Percentiles rank a stretch among this genome's conserved stretches.
Evolutionary conservation across 2,113 vertebrate genomes (phyloP).

Genomic region (Bubo bubo): DNA sequence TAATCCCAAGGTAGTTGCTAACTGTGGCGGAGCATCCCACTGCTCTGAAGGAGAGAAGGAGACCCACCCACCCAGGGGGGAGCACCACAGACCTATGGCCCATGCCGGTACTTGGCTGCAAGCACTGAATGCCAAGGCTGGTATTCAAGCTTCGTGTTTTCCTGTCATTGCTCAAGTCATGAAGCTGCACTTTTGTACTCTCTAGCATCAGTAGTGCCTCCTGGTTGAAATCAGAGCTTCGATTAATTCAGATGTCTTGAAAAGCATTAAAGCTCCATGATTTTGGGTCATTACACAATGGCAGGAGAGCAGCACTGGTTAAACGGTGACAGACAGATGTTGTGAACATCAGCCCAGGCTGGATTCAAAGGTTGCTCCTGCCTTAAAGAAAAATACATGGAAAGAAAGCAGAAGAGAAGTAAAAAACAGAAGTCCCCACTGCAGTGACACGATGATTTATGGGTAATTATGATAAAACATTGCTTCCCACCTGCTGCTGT

Average conservation of each 20-base stretch:
- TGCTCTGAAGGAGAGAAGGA: not conserved
- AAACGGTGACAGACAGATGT: not conserved
- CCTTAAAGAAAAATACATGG: not conserved
- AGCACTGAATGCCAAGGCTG: not conserved
- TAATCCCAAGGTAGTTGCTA: not conserved
- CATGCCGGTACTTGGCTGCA: rapidly evolving
- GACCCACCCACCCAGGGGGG: not conserved
- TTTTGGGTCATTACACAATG: not conserved
- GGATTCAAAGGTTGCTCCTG: not conserved
- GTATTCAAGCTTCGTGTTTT: not conserved
- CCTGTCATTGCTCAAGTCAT: not conserved
- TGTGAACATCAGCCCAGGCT: not conserved
- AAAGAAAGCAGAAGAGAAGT: not conserved
- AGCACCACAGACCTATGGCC: not conserved
- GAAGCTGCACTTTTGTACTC: not conserved
- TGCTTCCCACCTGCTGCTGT: not conserved
- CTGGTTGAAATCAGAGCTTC: not conserved
- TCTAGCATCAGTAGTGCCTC: not conserved
- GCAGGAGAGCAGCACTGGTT: not conserved
- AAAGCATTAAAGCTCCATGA: rapidly evolving
- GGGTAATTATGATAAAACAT: not conserved
- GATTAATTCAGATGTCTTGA: not conserved
- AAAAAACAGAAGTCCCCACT: not conserved
- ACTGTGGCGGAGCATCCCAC: not conserved
- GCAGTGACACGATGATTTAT: not conserved